phyloP scores from a whole-genome alignment of 2,113 vertebrate genomes.

The Aplodontia rufa region DNA sequence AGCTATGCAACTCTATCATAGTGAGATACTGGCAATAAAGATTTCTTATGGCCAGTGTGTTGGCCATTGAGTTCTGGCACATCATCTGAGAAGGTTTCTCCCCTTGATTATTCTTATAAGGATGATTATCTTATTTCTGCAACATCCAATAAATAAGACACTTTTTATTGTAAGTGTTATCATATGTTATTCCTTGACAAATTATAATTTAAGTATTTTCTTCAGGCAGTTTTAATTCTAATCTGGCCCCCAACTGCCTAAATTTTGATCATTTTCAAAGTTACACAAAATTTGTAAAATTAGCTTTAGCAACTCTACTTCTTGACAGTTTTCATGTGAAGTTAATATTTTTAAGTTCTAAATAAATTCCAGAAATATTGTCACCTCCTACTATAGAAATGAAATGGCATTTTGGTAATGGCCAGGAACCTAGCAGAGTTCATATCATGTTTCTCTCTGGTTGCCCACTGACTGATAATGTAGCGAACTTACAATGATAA shows the following conservation, averaged over 20 bases:
- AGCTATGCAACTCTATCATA: neutral
- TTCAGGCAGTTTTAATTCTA: neutral
- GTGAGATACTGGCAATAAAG: neutral
- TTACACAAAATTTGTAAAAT: neutral
- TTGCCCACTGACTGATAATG: neutral
- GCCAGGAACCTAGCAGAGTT: neutral
- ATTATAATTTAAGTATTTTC: neutral
- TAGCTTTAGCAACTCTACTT: neutral
- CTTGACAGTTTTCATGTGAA: neutral
- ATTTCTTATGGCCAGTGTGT: neutral
- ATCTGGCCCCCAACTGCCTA: neutral
- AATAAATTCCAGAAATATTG: neutral
- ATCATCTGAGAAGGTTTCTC: neutral
- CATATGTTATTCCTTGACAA: neutral
- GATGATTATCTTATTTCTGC: neutral
- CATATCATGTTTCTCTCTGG: too few species aligned
- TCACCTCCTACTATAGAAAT: neutral
- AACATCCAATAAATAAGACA: neutral
- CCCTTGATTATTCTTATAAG: neutral
- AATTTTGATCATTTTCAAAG: constrained; percentile 12
- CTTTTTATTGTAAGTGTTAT: neutral
- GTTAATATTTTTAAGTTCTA: neutral
- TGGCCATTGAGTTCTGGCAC: neutral
- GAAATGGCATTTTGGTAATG: neutral
- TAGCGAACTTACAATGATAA: neutral